Conservation (phyloP, 2,113 vertebrate genomes). For the Myrmecobius fasciatus region DNA sequence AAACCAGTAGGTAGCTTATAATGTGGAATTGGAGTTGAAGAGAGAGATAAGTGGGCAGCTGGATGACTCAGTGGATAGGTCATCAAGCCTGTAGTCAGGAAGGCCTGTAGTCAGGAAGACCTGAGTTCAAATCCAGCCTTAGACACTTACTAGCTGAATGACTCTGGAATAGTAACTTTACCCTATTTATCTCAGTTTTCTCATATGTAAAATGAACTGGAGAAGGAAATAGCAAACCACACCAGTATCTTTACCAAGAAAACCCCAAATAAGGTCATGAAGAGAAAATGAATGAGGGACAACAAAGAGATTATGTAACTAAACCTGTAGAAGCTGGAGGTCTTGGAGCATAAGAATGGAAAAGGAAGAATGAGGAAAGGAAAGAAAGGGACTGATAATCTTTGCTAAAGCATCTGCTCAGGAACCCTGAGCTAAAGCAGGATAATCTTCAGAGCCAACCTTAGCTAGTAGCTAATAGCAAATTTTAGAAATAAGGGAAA, state of each 20-base stretch:
- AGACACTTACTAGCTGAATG: neutral
- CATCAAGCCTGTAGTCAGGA: constrained; percentile 10
- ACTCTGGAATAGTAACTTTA: constrained; percentile 16
- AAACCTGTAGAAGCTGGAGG: neutral
- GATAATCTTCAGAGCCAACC: constrained; percentile 33
- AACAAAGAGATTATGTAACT: constrained; percentile 21
- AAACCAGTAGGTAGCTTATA: neutral
- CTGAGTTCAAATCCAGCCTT: constrained; percentile 28
- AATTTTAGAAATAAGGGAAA: neutral
- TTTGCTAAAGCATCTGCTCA: neutral
- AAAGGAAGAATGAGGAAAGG: neutral
- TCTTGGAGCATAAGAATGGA: constrained; percentile 30
- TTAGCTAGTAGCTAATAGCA: neutral
- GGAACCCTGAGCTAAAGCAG: neutral
- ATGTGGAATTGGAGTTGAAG: neutral
- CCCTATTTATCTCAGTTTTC: constrained; percentile 25
- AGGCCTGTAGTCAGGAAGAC: constrained; percentile 29
- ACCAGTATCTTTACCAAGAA: neutral
- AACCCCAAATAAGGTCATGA: neutral
- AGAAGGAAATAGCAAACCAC: neutral
- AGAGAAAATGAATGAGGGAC: neutral
- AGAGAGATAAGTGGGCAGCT: neutral
- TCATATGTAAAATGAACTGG: neutral
- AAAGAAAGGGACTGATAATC: neutral
- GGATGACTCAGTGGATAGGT: neutral